Conservation (phyloP, 1,140 invertebrate genomes). For the Diachasma alloeum region DNA sequence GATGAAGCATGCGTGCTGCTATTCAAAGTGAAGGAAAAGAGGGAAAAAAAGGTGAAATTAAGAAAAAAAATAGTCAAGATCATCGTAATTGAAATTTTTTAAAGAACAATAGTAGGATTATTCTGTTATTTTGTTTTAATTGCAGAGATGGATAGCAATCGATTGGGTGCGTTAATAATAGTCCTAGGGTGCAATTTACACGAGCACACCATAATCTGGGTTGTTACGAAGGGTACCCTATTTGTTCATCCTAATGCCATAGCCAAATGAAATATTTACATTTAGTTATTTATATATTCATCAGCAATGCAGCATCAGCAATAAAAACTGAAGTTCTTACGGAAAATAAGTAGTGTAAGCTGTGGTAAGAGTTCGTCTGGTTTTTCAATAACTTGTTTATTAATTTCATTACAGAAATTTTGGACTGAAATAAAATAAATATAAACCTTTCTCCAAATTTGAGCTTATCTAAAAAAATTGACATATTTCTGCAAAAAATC, state of each 20-base stretch:
- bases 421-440: too few relatives aligned
- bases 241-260: neutral
- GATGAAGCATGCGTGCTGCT: conserved; percentile 2
- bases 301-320: neutral
- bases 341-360: neutral
- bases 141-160: neutral
- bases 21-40: neutral
- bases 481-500: too few relatives aligned
- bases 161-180: neutral
- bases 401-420: too few relatives aligned
- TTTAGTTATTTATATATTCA: neutral
- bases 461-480: too few relatives aligned
- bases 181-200: neutral
- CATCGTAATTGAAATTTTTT: conserved; percentile 24
- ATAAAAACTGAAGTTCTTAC: neutral
- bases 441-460: too few relatives aligned
- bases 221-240: neutral
- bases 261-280: neutral
- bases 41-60: conserved; percentile 8
- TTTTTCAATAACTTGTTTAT: too few relatives aligned
- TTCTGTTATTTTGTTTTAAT: neutral
- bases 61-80: conserved; percentile 34
- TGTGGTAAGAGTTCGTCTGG: neutral
- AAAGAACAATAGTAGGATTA: conserved; percentile 20
- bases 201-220: neutral